phyloP scores from a whole-genome alignment of 2,113 vertebrate species.

The Actinemys pallida region DNA sequence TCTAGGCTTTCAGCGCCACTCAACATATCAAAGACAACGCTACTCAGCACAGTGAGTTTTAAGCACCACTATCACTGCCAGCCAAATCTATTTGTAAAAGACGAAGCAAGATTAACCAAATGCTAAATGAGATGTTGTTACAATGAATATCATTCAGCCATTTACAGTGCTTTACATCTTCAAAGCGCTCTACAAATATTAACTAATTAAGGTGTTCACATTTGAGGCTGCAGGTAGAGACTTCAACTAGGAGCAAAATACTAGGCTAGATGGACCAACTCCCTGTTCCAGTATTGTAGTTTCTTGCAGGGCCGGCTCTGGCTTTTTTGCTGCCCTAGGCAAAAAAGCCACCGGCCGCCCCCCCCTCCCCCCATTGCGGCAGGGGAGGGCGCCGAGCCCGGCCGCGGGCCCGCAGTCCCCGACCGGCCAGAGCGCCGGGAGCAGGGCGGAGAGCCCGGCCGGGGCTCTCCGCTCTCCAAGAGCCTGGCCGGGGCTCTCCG shows the following conservation, averaged over 20 bases:
- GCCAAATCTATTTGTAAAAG: rapidly evolving
- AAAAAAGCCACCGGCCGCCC: no score
- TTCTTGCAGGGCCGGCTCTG: no score
- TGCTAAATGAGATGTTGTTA: neutral
- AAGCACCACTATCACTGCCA: rapidly evolving
- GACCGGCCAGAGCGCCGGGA: no score
- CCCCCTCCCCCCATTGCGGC: no score
- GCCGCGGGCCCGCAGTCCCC: no score
- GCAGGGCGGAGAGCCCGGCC: no score
- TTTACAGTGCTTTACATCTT: neutral
- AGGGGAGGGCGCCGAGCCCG: no score
- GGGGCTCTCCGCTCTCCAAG: no score
- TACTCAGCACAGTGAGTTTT: rapidly evolving
- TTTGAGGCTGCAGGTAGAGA: neutral
- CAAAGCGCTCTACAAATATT: conserved; percentile 19
- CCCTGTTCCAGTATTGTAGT: rapidly evolving
- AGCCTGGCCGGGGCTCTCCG: no score
- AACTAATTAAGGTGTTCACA: conserved; percentile 54
- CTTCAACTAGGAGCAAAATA: neutral
- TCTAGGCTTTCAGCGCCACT: neutral
- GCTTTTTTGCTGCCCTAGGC: no score
- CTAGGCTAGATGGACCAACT: rapidly evolving
- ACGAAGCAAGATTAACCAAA: neutral
- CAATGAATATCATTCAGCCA: neutral
- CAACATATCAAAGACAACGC: neutral